Conservation (phyloP, 2,797 vertebrate species). For the Schizopygopsis pylzovi region DNA sequence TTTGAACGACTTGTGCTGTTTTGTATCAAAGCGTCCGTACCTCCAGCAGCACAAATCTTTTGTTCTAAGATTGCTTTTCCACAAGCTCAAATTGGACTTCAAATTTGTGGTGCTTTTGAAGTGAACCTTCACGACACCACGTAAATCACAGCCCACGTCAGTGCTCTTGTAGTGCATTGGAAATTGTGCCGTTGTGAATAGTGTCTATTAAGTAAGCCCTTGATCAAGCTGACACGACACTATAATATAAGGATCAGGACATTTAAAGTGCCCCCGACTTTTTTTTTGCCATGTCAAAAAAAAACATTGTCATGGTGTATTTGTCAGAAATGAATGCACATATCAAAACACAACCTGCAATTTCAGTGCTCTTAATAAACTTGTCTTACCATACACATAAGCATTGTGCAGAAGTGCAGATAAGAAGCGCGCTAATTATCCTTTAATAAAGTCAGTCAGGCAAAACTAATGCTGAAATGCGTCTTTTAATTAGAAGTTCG, state of each 20-base stretch:
- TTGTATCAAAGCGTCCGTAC: not conserved
- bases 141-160: not conserved
- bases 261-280: constrained; percentile 49
- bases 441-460: constrained; percentile 62
- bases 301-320: constrained; percentile 49
- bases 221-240: constrained; percentile 43
- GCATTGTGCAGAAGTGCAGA: constrained; percentile 56
- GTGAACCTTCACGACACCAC: not conserved
- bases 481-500: constrained; percentile 61
- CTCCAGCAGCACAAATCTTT: constrained; percentile 19
- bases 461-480: constrained; percentile 61
- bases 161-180: not conserved
- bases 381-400: constrained; percentile 55
- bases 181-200: constrained; percentile 30
- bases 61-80: constrained; percentile 39
- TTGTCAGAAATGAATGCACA: constrained; percentile 42
- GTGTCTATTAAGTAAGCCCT: constrained; percentile 29
- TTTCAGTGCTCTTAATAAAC: constrained; percentile 54
- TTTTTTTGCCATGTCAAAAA: constrained; percentile 42
- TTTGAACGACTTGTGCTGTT: constrained; percentile 7
- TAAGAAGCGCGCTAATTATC: constrained; percentile 56
- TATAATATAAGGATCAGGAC: constrained; percentile 45
- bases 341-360: constrained; percentile 47
- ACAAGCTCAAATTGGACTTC: constrained; percentile 25
- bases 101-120: constrained; percentile 17